Conservation (phyloP, 2,113 vertebrate species). For the Cavia aperea region DNA sequence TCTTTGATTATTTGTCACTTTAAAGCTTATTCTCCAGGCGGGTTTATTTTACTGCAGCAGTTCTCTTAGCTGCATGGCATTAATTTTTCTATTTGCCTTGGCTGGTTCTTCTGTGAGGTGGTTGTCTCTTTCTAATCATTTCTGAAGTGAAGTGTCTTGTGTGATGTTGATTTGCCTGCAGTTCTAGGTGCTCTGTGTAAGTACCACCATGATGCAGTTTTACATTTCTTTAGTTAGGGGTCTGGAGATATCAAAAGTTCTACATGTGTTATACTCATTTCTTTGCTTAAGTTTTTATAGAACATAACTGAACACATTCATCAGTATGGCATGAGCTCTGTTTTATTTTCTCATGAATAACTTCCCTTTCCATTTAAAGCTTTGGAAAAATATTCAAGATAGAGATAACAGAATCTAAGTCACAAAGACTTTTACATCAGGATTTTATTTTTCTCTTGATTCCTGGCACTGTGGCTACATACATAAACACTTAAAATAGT, state of each 20-base stretch:
- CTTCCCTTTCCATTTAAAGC: neutral
- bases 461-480: neutral
- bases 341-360: conserved; percentile 20
- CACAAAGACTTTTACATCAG: neutral
- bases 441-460: conserved; percentile 14
- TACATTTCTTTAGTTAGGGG: neutral
- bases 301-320: neutral
- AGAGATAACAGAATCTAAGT: neutral
- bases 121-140: neutral
- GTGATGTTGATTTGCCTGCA: neutral
- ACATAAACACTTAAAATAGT: conserved; percentile 11
- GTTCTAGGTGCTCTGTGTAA: neutral
- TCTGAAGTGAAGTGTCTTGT: neutral
- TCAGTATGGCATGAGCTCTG: neutral
- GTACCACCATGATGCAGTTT: neutral
- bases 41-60: neutral
- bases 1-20: neutral
- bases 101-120: neutral
- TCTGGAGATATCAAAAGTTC: neutral
- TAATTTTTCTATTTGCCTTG: neutral
- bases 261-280: neutral
- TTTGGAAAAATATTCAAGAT: neutral
- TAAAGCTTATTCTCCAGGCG: neutral
- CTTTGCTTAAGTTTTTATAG: conserved; percentile 1
- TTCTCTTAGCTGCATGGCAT: neutral